These are phyloP conservation scores for Chiroxiphia lanceolata DNA, from an alignment of 2,797 vertebrate species.

Conservation along the genomic window DNA sequence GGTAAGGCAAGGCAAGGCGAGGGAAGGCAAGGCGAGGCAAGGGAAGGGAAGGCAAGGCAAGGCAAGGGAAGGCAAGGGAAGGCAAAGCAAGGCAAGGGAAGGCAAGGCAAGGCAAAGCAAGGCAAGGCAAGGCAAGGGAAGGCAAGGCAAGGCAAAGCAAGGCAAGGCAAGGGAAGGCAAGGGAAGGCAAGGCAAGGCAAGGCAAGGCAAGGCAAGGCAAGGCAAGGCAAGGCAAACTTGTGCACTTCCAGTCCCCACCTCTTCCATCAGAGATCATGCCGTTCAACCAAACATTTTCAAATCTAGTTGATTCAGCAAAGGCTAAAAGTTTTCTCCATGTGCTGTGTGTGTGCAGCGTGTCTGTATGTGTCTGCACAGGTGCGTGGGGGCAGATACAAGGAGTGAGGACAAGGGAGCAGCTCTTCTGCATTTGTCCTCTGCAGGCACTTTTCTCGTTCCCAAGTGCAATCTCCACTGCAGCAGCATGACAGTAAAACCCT, in stretches of 20 bases:
- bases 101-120: too few species aligned
- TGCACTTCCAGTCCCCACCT: not conserved
- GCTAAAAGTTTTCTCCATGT: not conserved
- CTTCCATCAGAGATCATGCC: accelerated
- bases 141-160: too few species aligned
- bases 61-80: too few species aligned
- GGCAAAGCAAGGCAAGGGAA: too few species aligned
- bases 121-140: too few species aligned
- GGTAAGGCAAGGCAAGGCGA: too few species aligned
- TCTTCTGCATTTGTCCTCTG: not conserved
- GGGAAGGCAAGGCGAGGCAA: too few species aligned
- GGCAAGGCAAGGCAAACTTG: too few species aligned
- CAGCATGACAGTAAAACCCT: not conserved
- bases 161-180: too few species aligned
- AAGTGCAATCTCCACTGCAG: accelerated
- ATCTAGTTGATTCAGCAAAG: not conserved
- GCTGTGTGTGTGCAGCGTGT: accelerated
- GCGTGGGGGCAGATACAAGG: not conserved
- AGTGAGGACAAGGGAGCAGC: not conserved
- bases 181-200: too few species aligned
- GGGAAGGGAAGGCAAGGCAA: too few species aligned
- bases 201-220: too few species aligned
- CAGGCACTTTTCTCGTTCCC: not conserved
- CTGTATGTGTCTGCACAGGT: accelerated
- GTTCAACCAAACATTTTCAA: accelerated